A percentile compares a stretch with the other conserved stretches of the same genome.
phyloP scores from a whole-genome alignment of 1,140 invertebrate species.

The Ips typographus region DNA sequence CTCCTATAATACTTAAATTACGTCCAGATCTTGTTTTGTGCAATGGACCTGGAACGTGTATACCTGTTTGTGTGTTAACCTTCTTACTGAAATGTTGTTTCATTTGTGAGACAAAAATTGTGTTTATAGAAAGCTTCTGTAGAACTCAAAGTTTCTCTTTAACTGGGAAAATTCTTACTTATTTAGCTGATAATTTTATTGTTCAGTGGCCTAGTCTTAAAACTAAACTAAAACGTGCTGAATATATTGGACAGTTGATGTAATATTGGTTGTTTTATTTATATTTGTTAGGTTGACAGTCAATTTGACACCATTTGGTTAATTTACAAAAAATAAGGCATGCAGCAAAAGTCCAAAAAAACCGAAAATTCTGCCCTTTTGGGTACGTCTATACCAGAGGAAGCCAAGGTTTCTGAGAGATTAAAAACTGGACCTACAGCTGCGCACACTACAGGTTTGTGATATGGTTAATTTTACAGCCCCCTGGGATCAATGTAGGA shows the following conservation, averaged over 20 bases:
- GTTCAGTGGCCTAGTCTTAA: conserved; percentile 81
- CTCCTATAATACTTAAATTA: conserved; percentile 70
- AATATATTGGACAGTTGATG: conserved; percentile 51
- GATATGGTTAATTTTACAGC: too few relatives aligned
- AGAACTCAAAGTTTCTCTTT: conserved; percentile 86
- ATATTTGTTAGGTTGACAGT: too few relatives aligned
- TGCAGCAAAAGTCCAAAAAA: too few relatives aligned
- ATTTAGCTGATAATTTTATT: conserved; percentile 80
- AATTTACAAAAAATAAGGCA: too few relatives aligned
- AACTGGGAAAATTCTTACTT: conserved; percentile 83
- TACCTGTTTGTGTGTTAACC: conserved; percentile 58
- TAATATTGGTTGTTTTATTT: conserved; percentile 24
- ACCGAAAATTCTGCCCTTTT: too few relatives aligned
- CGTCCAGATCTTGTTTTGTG: conserved; percentile 80
- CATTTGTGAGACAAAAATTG: conserved; percentile 69
- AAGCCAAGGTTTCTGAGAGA: too few relatives aligned
- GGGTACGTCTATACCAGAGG: too few relatives aligned
- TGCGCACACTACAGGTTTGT: too few relatives aligned
- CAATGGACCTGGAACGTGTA: conserved; percentile 95
- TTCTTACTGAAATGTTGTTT: conserved; percentile 55
- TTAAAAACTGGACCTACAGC: too few relatives aligned
- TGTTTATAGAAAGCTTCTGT: conserved; percentile 95
- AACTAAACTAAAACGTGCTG: conserved; percentile 45
- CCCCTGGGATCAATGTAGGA: too few relatives aligned
- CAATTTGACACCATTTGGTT: too few relatives aligned